Conservation (phyloP, 2,888 invertebrate genomes). For the Aplocera efformata region DNA sequence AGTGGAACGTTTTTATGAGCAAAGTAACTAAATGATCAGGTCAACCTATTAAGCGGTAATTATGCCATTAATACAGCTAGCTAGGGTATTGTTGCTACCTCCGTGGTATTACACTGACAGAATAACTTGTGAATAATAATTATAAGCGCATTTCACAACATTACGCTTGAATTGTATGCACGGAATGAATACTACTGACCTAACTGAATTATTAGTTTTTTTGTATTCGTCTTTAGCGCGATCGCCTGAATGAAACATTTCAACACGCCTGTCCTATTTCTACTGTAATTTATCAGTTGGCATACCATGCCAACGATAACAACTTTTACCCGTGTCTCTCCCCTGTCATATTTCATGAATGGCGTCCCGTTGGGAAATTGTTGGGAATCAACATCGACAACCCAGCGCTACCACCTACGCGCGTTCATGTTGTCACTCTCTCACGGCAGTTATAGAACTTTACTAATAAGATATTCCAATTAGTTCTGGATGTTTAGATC, state of each 20-base stretch:
- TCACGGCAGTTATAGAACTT: constrained; percentile 28
- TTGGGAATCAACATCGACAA: constrained; percentile 10
- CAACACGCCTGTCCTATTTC: constrained; percentile 6
- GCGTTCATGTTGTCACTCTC: constrained; percentile 25
- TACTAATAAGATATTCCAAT: constrained; percentile 25
- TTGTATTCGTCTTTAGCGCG: background rate
- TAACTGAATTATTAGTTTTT: constrained; percentile 1
- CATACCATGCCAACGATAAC: constrained; percentile 17
- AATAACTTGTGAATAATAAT: no score
- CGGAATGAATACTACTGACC: background rate
- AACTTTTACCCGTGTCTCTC: constrained; percentile 30
- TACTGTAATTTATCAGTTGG: constrained; percentile 18
- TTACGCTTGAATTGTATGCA: no score
- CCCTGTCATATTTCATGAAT: constrained; percentile 35
- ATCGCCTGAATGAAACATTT: constrained; percentile 6
- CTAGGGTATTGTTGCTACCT: no score
- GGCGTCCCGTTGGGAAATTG: constrained; percentile 24
- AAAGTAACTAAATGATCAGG: no score
- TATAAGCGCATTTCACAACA: no score
- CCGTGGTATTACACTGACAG: no score
- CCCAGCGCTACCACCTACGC: constrained; percentile 18
- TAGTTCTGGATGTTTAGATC: constrained; percentile 18
- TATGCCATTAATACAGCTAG: no score
- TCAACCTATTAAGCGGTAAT: no score
- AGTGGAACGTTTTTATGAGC: no score